Percentiles rank a stretch among this genome's conserved stretches.
Evolutionary conservation across 2,113 vertebrate genomes (phyloP).

Genomic region (Pica pica): DNA sequence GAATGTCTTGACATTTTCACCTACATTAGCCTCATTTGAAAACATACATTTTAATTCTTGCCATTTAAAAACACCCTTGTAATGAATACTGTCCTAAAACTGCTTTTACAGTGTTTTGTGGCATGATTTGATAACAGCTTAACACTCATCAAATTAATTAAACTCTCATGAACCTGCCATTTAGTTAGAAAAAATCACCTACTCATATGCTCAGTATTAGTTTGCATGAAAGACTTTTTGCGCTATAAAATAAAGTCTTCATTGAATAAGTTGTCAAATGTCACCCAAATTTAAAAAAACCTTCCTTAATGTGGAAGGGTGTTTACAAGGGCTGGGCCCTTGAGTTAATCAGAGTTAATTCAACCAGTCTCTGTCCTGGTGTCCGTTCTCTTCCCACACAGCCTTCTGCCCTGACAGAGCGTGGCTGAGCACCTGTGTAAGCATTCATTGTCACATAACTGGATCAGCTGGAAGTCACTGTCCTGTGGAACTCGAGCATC

Average conservation of each 20-base stretch:
- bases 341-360: not conserved
- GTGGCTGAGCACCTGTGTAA: not conserved
- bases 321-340: not conserved
- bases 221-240: not conserved
- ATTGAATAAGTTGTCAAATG: not conserved
- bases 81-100: not conserved
- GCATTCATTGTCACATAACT: not conserved
- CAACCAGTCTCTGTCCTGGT: not conserved
- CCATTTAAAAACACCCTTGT: not conserved
- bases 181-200: not conserved
- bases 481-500: not conserved
- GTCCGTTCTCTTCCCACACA: rapidly evolving
- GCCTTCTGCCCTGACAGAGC: not conserved
- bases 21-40: not conserved
- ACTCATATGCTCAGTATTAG: not conserved
- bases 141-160: not conserved
- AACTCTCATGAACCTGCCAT: not conserved
- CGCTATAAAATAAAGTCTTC: not conserved
- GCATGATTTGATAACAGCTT: not conserved
- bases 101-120: not conserved
- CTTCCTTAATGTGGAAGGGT: not conserved
- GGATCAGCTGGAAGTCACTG: not conserved
- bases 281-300: not conserved
- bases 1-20: not conserved
- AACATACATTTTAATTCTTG: not conserved